Evolutionary conservation across 2,797 vertebrate species (phyloP).

Genomic region (Hydrophis major): DNA sequence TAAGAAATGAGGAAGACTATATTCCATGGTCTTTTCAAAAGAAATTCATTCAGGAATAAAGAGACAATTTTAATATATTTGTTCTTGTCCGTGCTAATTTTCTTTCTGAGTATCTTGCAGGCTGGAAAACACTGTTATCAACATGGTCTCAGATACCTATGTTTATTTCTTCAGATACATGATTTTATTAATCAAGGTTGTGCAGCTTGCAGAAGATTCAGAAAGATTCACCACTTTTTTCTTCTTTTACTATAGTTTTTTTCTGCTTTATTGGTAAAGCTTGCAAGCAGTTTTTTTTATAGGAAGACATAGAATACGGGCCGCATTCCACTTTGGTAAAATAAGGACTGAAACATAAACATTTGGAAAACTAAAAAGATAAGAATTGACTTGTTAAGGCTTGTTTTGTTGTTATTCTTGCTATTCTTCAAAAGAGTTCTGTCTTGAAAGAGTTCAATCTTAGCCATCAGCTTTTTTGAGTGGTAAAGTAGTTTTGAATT

Average conservation of each 20-base stretch:
- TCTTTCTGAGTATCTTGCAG: conserved; percentile 29
- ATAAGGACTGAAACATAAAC: conserved; percentile 4
- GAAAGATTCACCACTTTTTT: conserved; percentile 51
- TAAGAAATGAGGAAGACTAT: background rate
- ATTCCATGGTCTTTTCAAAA: background rate
- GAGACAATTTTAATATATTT: conserved; percentile 34
- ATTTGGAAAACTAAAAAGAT: conserved; percentile 1
- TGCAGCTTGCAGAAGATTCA: conserved; percentile 27
- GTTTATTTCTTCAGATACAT: conserved; percentile 50
- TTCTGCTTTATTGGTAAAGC: conserved; percentile 25
- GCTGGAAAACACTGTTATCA: conserved; percentile 23
- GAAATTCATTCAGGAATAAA: conserved; percentile 15
- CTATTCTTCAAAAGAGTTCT: background rate
- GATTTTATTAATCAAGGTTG: conserved; percentile 45
- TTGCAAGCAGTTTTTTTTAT: conserved; percentile 10
- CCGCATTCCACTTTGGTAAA: conserved; percentile 11
- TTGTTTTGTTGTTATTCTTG: background rate
- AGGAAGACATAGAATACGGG: conserved; percentile 4
- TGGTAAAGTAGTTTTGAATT: background rate
- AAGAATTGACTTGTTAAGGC: background rate
- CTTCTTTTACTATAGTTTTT: conserved; percentile 21
- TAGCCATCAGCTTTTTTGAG: background rate
- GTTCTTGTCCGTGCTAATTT: conserved; percentile 34
- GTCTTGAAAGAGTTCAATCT: background rate
- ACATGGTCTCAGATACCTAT: conserved; percentile 21